A percentile compares a stretch with the other conserved stretches of the same genome.
phyloP scores from a whole-genome alignment of 1,140 invertebrate genomes.

The Ips typographus region DNA sequence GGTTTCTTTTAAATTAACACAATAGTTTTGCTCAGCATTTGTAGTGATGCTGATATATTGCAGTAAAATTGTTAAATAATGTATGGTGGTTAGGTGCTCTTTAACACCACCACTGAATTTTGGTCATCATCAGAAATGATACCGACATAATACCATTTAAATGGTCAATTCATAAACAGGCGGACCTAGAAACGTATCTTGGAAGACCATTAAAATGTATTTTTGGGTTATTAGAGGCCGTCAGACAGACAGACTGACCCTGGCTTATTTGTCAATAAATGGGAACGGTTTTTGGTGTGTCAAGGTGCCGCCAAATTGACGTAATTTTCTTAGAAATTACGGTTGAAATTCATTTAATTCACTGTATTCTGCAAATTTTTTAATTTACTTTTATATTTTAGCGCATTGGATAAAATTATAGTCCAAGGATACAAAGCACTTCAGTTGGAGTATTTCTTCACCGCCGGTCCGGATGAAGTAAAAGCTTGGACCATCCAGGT shows the following conservation, averaged over 20 bases:
- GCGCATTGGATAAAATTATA: conserved; percentile 96
- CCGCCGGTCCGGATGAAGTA: conserved; percentile 94
- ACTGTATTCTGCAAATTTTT: background rate
- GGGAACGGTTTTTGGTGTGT: conserved; percentile 12
- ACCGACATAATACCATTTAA: conserved; percentile 23
- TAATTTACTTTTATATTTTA: conserved; percentile 48
- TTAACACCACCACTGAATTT: conserved; percentile 11
- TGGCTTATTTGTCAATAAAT: conserved; percentile 28
- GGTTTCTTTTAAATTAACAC: too few relatives aligned
- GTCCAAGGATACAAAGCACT: conserved; percentile 95
- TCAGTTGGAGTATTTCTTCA: conserved; percentile 97
- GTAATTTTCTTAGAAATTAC: conserved; percentile 11
- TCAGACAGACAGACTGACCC: conserved; percentile 23
- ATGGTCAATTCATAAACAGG: conserved; percentile 35
- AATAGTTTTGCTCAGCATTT: too few relatives aligned
- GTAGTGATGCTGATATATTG: too few relatives aligned
- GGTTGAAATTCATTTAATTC: background rate
- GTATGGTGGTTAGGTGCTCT: too few relatives aligned
- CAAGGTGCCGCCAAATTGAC: conserved; percentile 8
- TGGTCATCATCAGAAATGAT: background rate
- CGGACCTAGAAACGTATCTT: conserved; percentile 23
- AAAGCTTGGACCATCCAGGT: conserved; percentile 99
- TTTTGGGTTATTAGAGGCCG: conserved; percentile 35
- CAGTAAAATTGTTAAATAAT: too few relatives aligned
- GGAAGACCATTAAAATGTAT: conserved; percentile 34